Evolutionary conservation across 2,113 vertebrate species (phyloP), one percentile per base, ranked within the genome.

Genomic region (Phalacrocorax aristotelis): DNA sequence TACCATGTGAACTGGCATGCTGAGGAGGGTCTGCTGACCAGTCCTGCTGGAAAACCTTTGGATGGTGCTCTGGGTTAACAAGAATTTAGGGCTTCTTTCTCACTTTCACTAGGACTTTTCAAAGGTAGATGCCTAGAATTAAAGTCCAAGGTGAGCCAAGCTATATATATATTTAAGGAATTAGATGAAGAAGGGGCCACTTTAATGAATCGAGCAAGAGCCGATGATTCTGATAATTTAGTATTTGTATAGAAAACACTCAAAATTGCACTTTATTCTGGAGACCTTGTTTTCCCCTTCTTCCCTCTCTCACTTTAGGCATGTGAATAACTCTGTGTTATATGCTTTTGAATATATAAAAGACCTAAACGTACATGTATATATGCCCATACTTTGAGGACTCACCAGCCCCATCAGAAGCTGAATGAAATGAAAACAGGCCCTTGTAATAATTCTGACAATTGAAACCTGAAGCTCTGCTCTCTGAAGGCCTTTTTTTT

Each of bases 351-450:
- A 27, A 66, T 66, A 60, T 17, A 44, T 11, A 42, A 11, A 75
- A 19, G 70, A 58, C 52, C 13, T 70, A 76, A 70, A 58, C 21
- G n/a, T 32, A 8, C 32, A 46, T 18, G 6, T 65, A n/a, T 42
- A 36, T n/a, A 44, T 8, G 4, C 3, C 23, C 11, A 0, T 49
- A 55, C 13, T 71, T 60, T 0, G 10, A 69, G 10, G 38, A 30
- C 44, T 80, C 44, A 38, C 20, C 6, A 36, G 30, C 30, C 25
- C 25, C 21, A 71, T 78, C 52, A 49, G 58, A 72, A n/a, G 26
- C 34, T 27, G 13, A 89, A 60, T 38, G 48, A 86, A 71, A 66
- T n/a, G 19, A 30, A 64, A 76, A 70, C 30, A 57, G 38, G 14
- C 23, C 23, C n/a, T 76, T 9, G n/a, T 34, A 38, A 42, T 51